Base-by-base conservation (phyloP, 2,888 invertebrate genomes). In the Lasioglossum marginatum region DNA sequence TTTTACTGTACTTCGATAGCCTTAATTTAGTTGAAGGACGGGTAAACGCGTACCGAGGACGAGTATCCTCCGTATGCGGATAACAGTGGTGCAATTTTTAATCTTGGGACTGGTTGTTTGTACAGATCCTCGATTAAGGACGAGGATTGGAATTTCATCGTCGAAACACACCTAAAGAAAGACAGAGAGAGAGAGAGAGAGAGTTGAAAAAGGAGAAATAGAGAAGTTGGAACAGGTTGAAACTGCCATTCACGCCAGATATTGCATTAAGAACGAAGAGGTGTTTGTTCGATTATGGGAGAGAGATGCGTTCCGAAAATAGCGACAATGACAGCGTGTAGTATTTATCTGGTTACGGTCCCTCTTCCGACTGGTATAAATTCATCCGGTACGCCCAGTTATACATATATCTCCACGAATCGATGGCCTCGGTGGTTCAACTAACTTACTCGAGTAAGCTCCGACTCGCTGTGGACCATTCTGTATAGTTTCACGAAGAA, bases 401-500 rank as follows among this genome's bases (percentile, higher is more conserved):
- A 81, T 82, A 77, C 34, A 75, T 81, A 75, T 78, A 78, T 48
- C 79, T 78, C 77, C 52, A 70, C 71, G 71, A 68, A 34, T 72
- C 48, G 73, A 81, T 83, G 73, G 76, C 83, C 76, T 86, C 72
- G 12, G 85, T 83, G 81, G 80, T 89, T 77, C 52, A 31, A 82
- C 37, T 85, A 89, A 89, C 81, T 90, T 86, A 88, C 87, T 87
- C 87, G 79, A 71, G 77, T 75, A 79, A 86, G 81, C 83, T 74
- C 60, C 72, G 82, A 87, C 79, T 83, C 78, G 76, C 77, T 85
- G 81, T 87, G 88, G 87, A 91, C 91, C 91, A 91, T 86, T 83
- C 83, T 91, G 89, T 91, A 91, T 87, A 91, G 88, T 87, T 91
- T 90, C 70, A 74, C 79, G 76, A 84, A 60, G 72, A 86, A 91